Percentiles rank a stretch among this genome's conserved stretches.
Evolutionary conservation across 35 echinoderm and acorn worm species (phyloP).

Genomic region (Stichopus chloronotus): DNA sequence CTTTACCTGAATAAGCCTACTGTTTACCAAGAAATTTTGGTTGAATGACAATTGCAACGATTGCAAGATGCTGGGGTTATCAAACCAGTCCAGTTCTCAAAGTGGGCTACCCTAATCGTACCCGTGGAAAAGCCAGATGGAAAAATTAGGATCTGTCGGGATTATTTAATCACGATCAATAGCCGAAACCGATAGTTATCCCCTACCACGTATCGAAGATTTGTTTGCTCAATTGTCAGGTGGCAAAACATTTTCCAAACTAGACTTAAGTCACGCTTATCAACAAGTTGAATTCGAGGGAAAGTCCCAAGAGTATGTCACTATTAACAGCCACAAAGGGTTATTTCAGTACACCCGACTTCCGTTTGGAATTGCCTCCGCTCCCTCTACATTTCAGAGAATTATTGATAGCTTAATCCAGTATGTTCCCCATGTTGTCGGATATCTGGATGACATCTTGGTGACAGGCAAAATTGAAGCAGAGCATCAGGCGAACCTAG

Average conservation of each 20-base stretch:
- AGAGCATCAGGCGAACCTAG: conserved; percentile 57
- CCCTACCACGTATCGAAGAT: conserved; percentile 36
- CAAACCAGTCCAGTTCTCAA: conserved; percentile 43
- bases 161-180: conserved; percentile 54
- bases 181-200: conserved; percentile 25
- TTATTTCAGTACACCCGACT: conserved; percentile 39
- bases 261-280: conserved; percentile 45
- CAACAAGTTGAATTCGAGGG: conserved; percentile 34
- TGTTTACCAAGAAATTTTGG: background rate
- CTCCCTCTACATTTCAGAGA: conserved; percentile 66
- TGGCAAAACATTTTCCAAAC: conserved; percentile 27
- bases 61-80: conserved; percentile 45
- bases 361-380: conserved; percentile 65
- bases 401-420: conserved; percentile 64
- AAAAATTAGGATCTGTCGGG: conserved; percentile 46
- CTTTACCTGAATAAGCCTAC: background rate
- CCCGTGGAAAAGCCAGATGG: conserved; percentile 56
- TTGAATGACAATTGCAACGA: conserved; percentile 45
- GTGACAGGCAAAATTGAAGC: conserved; percentile 54
- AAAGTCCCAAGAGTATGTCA: conserved; percentile 18
- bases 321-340: conserved; percentile 69
- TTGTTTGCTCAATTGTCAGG: conserved; percentile 17
- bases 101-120: conserved; percentile 48
- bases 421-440: conserved; percentile 51
- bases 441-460: conserved; percentile 71